phyloP scores from a whole-genome alignment of 2,888 invertebrate genomes.

The Phania funesta region DNA sequence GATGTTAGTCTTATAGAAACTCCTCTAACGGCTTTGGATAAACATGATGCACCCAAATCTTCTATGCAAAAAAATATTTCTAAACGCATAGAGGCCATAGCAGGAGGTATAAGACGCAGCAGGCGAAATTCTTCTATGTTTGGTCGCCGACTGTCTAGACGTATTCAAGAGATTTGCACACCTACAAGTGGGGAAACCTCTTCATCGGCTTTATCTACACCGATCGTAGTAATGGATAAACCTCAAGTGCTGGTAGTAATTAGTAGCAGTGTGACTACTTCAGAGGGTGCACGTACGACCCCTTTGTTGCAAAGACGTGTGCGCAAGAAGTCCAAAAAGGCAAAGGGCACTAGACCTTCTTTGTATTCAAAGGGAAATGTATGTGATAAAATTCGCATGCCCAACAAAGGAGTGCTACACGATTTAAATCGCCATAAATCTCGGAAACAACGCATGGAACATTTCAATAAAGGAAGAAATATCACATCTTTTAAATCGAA shows the following conservation, averaged over 20 bases:
- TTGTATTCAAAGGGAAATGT: conserved; percentile 72
- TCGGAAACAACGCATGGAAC: conserved; percentile 69
- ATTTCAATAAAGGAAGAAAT: conserved; percentile 69
- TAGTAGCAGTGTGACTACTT: conserved; percentile 51
- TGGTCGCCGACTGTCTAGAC: conserved; percentile 50
- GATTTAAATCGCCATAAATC: conserved; percentile 69
- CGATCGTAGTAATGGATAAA: background rate
- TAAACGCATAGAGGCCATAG: conserved; percentile 51
- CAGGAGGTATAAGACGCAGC: conserved; percentile 35
- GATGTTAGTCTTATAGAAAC: conserved; percentile 56
- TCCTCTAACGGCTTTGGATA: conserved; percentile 36
- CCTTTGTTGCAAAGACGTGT: conserved; percentile 36
- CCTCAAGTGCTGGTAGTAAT: background rate
- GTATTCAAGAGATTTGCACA: conserved; percentile 59
- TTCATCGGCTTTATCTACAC: conserved; percentile 52
- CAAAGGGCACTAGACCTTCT: conserved; percentile 66
- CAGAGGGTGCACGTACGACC: conserved; percentile 42
- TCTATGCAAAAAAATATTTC: conserved; percentile 13
- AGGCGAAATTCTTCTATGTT: conserved; percentile 39
- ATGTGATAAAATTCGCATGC: conserved; percentile 70
- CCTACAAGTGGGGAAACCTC: conserved; percentile 56
- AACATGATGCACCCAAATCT: background rate
- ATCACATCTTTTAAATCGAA: conserved; percentile 63
- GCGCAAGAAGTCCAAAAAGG: conserved; percentile 58
- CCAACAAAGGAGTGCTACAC: conserved; percentile 59